Base-by-base conservation (phyloP, 1,140 invertebrate species). In the Drosophila ananassae region DNA sequence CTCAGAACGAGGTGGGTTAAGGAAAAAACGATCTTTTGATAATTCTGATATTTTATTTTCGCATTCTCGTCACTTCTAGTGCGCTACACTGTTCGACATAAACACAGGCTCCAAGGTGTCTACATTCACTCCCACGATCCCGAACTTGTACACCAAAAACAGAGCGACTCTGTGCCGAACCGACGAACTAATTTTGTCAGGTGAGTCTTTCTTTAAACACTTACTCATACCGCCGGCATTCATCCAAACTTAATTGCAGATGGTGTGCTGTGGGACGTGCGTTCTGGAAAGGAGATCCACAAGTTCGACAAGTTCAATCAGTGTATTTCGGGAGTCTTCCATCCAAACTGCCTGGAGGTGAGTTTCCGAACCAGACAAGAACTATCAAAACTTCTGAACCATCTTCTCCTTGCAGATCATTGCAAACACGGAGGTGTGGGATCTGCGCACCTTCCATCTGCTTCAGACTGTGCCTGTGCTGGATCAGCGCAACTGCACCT, bases 301-400 rank as follows among this genome's bases (percentile, higher is more conserved):
- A 99, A 99, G 90, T 98, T 99, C 89, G 99, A 99, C 93, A 99
- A 99, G 92, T 94, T 99, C 21, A 99, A 99, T 93, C 96, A 98
- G 89, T 95, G 95, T 37, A 94, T 99, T 21, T 99, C 97, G 89
- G 99, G 98, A 0, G 95, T 98, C 1, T 99, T 99, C 91, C 98
- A 99, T 95, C 98, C 98, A 0, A 98, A 98, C 92, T 98, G 98
- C 0, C 93, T 98, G 39, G 98, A 99, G 93, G 96, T 98, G 77
- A 94, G 75, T 37, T 2, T 4, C 3, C 21, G 1, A 21, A 1
- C 41, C 17, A 21, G 17, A 22, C 6, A 21, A 6, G 6, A 47
- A 3, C 3, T 22, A 2, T 8, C 8, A 21, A 21, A 46, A 0
- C 1, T 9, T 2, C 22, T 41, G 3, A 41, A 10, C 0, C 32